Base-by-base conservation (phyloP, 2,113 vertebrate species). In the Eira barbara region DNA sequence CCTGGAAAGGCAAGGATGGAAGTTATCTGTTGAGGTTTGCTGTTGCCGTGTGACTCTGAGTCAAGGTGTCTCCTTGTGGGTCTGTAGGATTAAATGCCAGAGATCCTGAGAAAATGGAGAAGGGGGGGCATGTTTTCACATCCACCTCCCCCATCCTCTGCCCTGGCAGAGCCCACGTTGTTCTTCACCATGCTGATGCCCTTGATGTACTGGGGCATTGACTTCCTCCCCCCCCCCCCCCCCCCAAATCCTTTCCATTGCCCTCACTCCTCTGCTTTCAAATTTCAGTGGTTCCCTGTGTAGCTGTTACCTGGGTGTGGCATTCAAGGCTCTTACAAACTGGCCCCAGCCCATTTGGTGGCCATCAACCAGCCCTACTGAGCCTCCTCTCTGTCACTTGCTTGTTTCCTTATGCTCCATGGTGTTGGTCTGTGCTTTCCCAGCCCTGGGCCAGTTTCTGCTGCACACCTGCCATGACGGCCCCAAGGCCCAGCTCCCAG, bases 381-480 rank as follows among this genome's bases (percentile, higher is more conserved):
- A 42, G 59, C n/a, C 4, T n/a, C 4, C 9, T 29, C 18, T 59
- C 52, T 29, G 4, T 57, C 55, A 0, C 63, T 20, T 20, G 88
- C 52, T 36, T 21, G 29, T 34, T 36, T 67, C 12, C 57, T 61
- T 57, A 25, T 13, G 10, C 11, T 45, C 42, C 57, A 0, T 1
- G 31, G 27, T 27, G 42, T 78, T 4, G 21, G 36, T n/a, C 25
- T 84, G 63, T 34, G 63, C 65, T 69, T 92, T 36, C 10, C 42
- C 0, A 0, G 29, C 18, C 11, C 89, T 10, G 57, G 45, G 83
- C 13, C 0, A 1, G 29, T 63, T 49, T 31, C 55, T 55, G 17
- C 15, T 7, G 7, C 11, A 3, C 18, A 0, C 55, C 61, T 67
- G 39, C 69, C 13, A 0, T 5, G 36, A 45, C 7, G 1, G 29